Evolutionary conservation across 2,113 vertebrate genomes (phyloP).

Genomic region (Notarius quadriscutis): DNA sequence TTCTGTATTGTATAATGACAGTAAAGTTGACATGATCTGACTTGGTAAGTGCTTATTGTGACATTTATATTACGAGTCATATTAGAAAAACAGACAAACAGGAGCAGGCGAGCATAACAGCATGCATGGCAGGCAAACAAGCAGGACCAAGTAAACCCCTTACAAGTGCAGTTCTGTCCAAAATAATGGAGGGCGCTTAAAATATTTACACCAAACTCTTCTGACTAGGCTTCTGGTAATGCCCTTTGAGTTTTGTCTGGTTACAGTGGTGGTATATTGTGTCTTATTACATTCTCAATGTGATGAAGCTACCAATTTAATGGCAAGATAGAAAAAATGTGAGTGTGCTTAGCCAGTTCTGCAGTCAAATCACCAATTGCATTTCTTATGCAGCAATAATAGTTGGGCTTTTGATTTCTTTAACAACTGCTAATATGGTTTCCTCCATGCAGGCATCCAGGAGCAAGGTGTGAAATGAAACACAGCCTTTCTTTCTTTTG

Average conservation of each 20-base stretch:
- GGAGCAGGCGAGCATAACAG: conserved; percentile 79
- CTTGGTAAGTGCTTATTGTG: conserved; percentile 94
- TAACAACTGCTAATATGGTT: conserved; percentile 65
- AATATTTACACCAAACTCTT: conserved; percentile 72
- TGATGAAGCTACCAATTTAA: conserved; percentile 36
- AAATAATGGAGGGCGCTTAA: conserved; percentile 66
- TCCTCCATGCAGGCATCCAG: conserved; percentile 53
- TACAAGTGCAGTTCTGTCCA: conserved; percentile 60
- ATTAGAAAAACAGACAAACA: conserved; percentile 81
- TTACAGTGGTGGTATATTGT: conserved; percentile 54
- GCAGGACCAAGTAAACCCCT: conserved; percentile 55
- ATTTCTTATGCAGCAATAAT: conserved; percentile 53
- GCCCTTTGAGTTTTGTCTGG: conserved; percentile 60
- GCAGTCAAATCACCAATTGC: conserved; percentile 52
- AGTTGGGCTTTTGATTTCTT: conserved; percentile 57
- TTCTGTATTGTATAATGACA: conserved; percentile 1
- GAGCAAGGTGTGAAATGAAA: conserved; percentile 53
- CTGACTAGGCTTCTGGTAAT: conserved; percentile 50
- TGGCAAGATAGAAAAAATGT: conserved; percentile 40
- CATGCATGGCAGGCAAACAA: conserved; percentile 66
- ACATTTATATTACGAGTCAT: conserved; percentile 94
- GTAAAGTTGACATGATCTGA: conserved; percentile 15
- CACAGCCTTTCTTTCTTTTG: conserved; percentile 40
- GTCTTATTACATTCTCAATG: conserved; percentile 61
- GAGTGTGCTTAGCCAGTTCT: conserved; percentile 52